Base-by-base conservation (phyloP, 1,140 invertebrate genomes). In the Zaprionus tsacasi region DNA sequence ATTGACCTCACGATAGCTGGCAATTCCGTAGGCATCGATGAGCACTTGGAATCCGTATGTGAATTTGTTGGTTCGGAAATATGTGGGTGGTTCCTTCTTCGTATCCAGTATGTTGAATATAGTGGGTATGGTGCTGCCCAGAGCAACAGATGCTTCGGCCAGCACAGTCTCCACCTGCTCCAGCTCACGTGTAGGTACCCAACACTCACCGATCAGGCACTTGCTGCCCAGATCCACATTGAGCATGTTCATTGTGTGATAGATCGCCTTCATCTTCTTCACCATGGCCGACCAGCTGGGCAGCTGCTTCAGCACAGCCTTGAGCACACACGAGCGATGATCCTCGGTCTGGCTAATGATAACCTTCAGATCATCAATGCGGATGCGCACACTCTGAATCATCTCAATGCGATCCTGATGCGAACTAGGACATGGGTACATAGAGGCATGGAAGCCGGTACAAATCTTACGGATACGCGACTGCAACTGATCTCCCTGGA, bases 401-500 rank as follows among this genome's bases (percentile, higher is more conserved):
- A 99, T 99, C 80, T 99, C 97, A 71, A 97, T 93, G 50, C 99
- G 94, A 88, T 99, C 99, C 35, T 95, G 94, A 70, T 96, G 96
- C 17, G 96, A 97, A 75, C 97, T 98, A 1, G 99, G 98, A 93
- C 98, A 99, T 0, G 98, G 97, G 93, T 99, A 99, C 70, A 99
- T 93, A 7, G 98, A 98, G 15, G 98, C 98, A 85, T 98, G 97
- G 93, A 99, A 99, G 60, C 98, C 99, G 73, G 97, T 96, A 93
- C 98, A 99, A 36, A 99, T 98, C 93, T 99, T 99, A 93, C 98
- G 98, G 6, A 99, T 98, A 63, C 98, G 95, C 3, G 95, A 95
- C 93, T 99, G 99, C 55, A 99, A 93, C 91, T 99, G 98, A 91
- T 99, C 99, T 55, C 99, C 99, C 98, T 99, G 99, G 95, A 99